phyloP scores from a whole-genome alignment of 2,888 invertebrate species.

The Platynereis dumerilii region DNA sequence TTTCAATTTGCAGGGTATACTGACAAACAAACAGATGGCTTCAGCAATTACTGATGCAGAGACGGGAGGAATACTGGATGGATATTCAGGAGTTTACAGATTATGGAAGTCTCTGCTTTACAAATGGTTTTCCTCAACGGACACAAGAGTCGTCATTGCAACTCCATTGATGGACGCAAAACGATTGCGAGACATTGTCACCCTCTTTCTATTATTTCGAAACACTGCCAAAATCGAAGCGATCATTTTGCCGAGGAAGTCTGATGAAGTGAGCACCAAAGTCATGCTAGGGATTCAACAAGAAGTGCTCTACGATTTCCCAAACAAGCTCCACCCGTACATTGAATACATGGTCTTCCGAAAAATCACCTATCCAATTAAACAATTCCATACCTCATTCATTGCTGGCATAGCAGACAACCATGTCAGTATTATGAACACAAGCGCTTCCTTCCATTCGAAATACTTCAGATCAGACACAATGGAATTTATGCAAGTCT shows the following conservation, averaged over 20 bases:
- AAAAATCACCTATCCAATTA: constrained; percentile 45
- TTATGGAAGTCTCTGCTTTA: constrained; percentile 55
- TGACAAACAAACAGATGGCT: not conserved
- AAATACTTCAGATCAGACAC: constrained; percentile 43
- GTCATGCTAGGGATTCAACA: constrained; percentile 16
- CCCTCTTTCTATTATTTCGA: constrained; percentile 44
- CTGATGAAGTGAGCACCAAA: constrained; percentile 19
- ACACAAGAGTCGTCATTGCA: constrained; percentile 48
- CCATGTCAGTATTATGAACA: constrained; percentile 45
- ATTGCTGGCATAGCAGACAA: constrained; percentile 47
- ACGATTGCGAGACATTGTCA: constrained; percentile 49
- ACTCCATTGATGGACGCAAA: constrained; percentile 50
- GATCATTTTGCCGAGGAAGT: constrained; percentile 34
- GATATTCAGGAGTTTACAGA: constrained; percentile 46
- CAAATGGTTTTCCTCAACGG: constrained; percentile 47
- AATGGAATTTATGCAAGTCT: constrained; percentile 32
- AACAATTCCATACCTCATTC: constrained; percentile 45
- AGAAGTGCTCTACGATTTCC: constrained; percentile 19
- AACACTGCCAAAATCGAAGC: constrained; percentile 45
- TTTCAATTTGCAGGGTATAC: not conserved
- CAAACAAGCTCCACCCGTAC: constrained; percentile 7
- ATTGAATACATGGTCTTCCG: constrained; percentile 47
- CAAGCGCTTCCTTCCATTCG: constrained; percentile 49
- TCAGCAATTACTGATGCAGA: not conserved
- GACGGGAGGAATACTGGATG: constrained; percentile 42